Evolutionary conservation across 1,140 invertebrate species (phyloP).

Genomic region (Dendrolimus kikuchii): DNA sequence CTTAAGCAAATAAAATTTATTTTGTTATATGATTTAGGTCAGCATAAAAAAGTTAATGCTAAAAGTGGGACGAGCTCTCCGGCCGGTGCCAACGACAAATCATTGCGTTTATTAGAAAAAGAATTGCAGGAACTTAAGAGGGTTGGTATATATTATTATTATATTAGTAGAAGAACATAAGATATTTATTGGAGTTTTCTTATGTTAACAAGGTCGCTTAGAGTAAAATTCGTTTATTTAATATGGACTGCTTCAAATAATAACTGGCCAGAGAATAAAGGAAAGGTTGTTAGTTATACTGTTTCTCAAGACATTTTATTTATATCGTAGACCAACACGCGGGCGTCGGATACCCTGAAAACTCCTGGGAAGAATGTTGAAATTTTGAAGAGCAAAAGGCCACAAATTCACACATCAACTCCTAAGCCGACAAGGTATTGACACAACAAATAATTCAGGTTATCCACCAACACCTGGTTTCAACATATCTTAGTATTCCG

Average conservation of each 20-base stretch:
- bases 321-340: conserved; percentile 15
- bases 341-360: conserved; percentile 25
- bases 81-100: conserved; percentile 53
- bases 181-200: no score
- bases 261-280: not conserved
- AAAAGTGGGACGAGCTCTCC: conserved; percentile 31
- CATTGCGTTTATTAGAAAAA: conserved; percentile 57
- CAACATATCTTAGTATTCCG: no score
- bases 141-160: conserved; percentile 26
- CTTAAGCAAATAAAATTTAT: not conserved
- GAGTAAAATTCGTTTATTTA: no score
- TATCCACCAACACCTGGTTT: conserved; percentile 4
- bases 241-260: no score
- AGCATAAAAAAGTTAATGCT: conserved; percentile 18
- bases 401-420: conserved; percentile 47
- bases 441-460: no score
- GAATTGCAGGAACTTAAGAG: conserved; percentile 65
- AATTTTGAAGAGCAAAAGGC: conserved; percentile 25
- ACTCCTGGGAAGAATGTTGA: conserved; percentile 26
- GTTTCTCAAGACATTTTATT: not conserved
- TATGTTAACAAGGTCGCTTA: no score
- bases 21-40: not conserved
- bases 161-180: not conserved
- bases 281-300: not conserved
- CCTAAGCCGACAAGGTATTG: conserved; percentile 45